phyloP scores from a whole-genome alignment of 2,888 invertebrate species.

The Parnassius smintheus region DNA sequence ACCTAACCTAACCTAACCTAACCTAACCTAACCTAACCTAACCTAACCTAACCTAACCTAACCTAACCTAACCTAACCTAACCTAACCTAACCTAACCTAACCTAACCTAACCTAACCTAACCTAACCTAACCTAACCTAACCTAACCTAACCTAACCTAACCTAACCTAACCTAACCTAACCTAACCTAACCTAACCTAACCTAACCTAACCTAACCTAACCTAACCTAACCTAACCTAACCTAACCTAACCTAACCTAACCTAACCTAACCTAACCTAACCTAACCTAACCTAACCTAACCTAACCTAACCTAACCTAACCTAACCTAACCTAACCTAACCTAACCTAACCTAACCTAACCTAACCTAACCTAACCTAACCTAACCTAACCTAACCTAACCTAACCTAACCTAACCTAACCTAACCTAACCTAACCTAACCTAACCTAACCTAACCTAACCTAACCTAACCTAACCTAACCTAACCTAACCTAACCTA shows the following conservation, averaged over 20 bases:
- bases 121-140: constrained; percentile 29
- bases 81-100: no score
- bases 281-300: constrained; percentile 31
- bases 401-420: constrained; percentile 39
- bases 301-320: constrained; percentile 37
- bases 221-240: constrained; percentile 36
- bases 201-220: constrained; percentile 37
- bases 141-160: constrained; percentile 35
- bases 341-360: constrained; percentile 38
- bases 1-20: no score
- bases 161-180: constrained; percentile 30
- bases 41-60: no score
- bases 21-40: no score
- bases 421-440: constrained; percentile 40
- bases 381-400: constrained; percentile 37
- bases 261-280: constrained; percentile 36
- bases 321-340: constrained; percentile 38
- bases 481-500: constrained; percentile 34
- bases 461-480: constrained; percentile 37
- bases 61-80: no score
- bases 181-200: constrained; percentile 36
- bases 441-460: constrained; percentile 38
- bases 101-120: constrained; percentile 34
- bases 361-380: constrained; percentile 39
- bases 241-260: constrained; percentile 35